These are phyloP conservation scores for Eulemur coronatus DNA, from an alignment of 2,797 vertebrate genomes.

Conservation along the genomic window DNA sequence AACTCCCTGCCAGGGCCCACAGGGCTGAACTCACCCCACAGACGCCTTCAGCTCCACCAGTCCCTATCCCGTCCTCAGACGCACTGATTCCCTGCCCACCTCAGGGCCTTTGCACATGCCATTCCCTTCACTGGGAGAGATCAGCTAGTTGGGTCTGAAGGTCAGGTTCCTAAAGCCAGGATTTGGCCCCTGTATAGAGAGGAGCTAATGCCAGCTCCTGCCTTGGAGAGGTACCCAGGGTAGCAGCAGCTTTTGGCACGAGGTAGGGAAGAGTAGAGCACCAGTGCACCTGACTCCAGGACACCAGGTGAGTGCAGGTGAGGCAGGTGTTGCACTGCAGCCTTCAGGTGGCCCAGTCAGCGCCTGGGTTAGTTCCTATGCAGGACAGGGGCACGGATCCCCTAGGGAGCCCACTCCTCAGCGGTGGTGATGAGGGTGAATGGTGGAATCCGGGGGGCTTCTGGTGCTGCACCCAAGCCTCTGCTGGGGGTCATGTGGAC, in stretches of 20 bases:
- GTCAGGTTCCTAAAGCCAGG: background rate
- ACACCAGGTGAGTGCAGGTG: background rate
- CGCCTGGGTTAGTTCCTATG: background rate
- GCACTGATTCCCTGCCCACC: background rate
- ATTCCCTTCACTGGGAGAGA: background rate
- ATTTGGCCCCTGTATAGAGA: background rate
- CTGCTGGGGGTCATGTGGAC: accelerated
- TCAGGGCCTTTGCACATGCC: background rate
- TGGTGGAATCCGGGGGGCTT: background rate
- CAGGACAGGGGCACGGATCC: background rate
- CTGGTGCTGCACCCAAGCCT: too few relatives aligned
- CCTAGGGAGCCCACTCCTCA: too few relatives aligned
- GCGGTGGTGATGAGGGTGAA: background rate
- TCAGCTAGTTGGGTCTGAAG: background rate
- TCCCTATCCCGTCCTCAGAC: background rate
- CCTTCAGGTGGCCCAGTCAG: background rate
- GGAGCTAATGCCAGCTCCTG: background rate
- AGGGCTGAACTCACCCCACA: background rate
- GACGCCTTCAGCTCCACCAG: background rate
- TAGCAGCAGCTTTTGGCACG: accelerated
- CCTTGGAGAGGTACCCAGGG: background rate
- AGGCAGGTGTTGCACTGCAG: background rate
- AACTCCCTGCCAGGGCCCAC: background rate
- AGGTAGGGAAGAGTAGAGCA: background rate
- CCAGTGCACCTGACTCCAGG: accelerated